A percentile compares a stretch with the other conserved stretches of the same genome.
Evolutionary conservation across 1,140 invertebrate genomes (phyloP).

Genomic region (Episyrphus balteatus): DNA sequence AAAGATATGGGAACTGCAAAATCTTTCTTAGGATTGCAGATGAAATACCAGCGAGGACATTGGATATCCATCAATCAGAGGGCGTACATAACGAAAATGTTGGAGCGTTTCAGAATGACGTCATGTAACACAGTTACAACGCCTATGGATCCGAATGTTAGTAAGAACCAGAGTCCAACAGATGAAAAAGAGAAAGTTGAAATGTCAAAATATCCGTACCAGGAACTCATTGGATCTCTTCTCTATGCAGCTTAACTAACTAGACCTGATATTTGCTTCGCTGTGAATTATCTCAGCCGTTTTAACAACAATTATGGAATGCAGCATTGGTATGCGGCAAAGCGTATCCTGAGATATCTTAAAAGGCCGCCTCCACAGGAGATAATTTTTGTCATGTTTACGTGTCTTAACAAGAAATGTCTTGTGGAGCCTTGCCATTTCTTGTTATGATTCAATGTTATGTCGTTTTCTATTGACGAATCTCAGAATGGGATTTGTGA

Average conservation of each 20-base stretch:
- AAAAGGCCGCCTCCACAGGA: too few species aligned
- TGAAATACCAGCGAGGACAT: constrained; percentile 11
- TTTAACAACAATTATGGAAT: constrained; percentile 10
- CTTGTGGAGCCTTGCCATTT: too few species aligned
- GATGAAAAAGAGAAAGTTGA: too few species aligned
- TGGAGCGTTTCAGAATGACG: constrained; percentile 14
- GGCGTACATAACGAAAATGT: constrained; percentile 26
- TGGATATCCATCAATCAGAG: constrained; percentile 24
- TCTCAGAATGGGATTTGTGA: too few species aligned
- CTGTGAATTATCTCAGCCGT: constrained; percentile 13
- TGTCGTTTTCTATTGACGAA: too few species aligned
- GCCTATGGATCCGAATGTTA: constrained; percentile 11
- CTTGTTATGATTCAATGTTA: too few species aligned
- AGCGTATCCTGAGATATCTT: not conserved
- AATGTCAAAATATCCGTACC: constrained; percentile 2
- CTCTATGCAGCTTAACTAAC: constrained; percentile 19
- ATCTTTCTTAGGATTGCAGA: constrained; percentile 22
- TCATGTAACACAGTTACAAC: constrained; percentile 14
- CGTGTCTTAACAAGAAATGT: too few species aligned
- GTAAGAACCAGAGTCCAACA: too few species aligned
- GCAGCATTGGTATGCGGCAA: constrained; percentile 8
- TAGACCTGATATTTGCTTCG: constrained; percentile 26
- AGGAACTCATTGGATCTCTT: constrained; percentile 21
- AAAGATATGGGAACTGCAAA: constrained; percentile 9
- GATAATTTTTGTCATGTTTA: too few species aligned